phyloP scores from a whole-genome alignment of 92 coral and sea anemone genomes.

The Actinernus sp. region DNA sequence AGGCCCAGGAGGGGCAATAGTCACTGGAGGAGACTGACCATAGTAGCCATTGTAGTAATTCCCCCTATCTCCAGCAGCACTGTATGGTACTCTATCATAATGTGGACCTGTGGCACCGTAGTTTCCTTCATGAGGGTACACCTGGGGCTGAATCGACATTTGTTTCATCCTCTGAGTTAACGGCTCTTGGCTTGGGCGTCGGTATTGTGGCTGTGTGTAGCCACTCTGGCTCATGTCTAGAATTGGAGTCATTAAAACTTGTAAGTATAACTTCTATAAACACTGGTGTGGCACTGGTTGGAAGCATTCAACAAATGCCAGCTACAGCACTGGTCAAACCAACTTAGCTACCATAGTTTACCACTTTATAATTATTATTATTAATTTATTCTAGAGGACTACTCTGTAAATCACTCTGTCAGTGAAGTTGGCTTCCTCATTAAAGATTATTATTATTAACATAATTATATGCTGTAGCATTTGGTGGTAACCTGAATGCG shows the following conservation, averaged over 20 bases:
- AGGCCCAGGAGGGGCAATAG: conserved; percentile 4
- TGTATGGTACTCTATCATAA: conserved; percentile 36
- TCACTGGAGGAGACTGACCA: conserved; percentile 56
- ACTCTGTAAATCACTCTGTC: too few relatives aligned
- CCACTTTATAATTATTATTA: too few relatives aligned
- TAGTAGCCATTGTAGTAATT: conserved; percentile 27
- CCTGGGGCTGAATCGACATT: conserved; percentile 49
- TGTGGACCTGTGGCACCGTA: conserved; percentile 5
- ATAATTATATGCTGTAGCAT: too few relatives aligned
- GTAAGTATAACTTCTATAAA: too few relatives aligned
- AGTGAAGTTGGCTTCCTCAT: too few relatives aligned
- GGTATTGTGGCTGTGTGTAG: conserved; percentile 24
- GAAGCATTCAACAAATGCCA: too few relatives aligned
- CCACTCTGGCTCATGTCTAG: conserved; percentile 16
- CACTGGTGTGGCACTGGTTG: too few relatives aligned
- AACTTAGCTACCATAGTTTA: too few relatives aligned
- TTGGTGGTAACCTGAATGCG: too few relatives aligned
- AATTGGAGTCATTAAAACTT: conserved; percentile 12
- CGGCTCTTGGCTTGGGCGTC: conserved; percentile 59
- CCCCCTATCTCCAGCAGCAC: conserved; percentile 18
- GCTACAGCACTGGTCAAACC: too few relatives aligned
- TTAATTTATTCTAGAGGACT: too few relatives aligned
- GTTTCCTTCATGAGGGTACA: conserved; percentile 44
- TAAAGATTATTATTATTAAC: too few relatives aligned
- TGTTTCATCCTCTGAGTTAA: conserved; percentile 72